Conservation (phyloP, 2,113 vertebrate genomes). For the Deroptyus accipitrinus region DNA sequence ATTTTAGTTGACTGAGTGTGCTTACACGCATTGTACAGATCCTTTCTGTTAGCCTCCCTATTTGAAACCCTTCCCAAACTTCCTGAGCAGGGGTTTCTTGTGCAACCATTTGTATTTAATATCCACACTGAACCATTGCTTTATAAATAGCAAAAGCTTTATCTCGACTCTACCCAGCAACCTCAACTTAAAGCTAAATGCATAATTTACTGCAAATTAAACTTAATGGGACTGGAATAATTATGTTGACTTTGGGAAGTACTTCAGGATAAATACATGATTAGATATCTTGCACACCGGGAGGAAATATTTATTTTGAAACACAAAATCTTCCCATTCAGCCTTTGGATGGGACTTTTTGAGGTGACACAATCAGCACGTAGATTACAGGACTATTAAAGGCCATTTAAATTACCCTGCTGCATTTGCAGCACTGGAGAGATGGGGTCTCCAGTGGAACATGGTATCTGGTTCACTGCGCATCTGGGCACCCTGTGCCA, state of each 20-base stretch:
- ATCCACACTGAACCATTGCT: neutral
- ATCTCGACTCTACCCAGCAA: conserved; percentile 45
- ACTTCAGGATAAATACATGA: conserved; percentile 73
- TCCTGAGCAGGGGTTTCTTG: neutral
- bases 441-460: neutral
- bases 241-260: conserved; percentile 75
- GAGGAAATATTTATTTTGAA: conserved; percentile 69
- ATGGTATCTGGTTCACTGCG: neutral
- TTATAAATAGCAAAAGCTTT: conserved; percentile 59
- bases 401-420: neutral
- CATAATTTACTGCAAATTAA: conserved; percentile 74
- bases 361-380: conserved; percentile 26
- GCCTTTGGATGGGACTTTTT: conserved; percentile 8
- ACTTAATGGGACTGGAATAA: conserved; percentile 73
- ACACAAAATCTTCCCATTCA: conserved; percentile 44
- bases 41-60: neutral
- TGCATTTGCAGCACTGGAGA: neutral
- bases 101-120: conserved; percentile 25
- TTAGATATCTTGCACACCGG: conserved; percentile 71
- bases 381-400: neutral
- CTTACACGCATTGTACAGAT: neutral
- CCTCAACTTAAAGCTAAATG: conserved; percentile 66
- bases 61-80: conserved; percentile 22
- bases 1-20: neutral
- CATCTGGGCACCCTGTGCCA: neutral